Evolutionary conservation across 2,797 vertebrate species (phyloP), one percentile per base, ranked within the genome.

Genomic region (Onychomys arenicola): DNA sequence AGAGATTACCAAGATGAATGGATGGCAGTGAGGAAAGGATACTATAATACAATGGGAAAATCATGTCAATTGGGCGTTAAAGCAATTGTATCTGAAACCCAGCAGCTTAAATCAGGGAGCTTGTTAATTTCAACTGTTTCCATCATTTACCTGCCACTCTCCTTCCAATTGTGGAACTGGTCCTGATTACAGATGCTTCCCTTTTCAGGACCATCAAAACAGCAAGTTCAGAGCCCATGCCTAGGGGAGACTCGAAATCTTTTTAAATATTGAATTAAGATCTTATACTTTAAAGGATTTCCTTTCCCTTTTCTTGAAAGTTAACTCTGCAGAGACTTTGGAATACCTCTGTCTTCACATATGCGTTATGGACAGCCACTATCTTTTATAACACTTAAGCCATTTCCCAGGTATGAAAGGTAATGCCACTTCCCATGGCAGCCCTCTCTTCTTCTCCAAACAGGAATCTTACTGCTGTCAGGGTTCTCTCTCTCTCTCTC

Each of bases 251-350:
- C 16, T 7, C 1, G 3, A 61, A 23, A 40, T 87, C 7, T 23
- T n/a, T 91, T 92, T 67, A 59, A 55, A 37, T 43, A 49, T 32
- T 37, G 90, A 81, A 67, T 67, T 23, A 94, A 71, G 49, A 75
- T 61, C 46, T 55, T 63, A 23, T 52, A 27, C 16, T 57, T 49
- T 46, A 71, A 88, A 78, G n/a, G 34, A 71, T 52, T 16, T 29
- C 49, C 52, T 78, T 80, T 21, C 5, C 2, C 7, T 13, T 92
- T 73, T 80, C 16, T 65, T 82, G 40, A 40, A n/a, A n/a, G 6
- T 59, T 57, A 52, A 9, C 61, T 77, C 52, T 65, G 8, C 13
- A 21, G 46, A 55, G 10, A 32, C 11, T 29, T 21, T 91, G 4
- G 43, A 23, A 8, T 11, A 1, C 10, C 52, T 89, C 57, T 71